Evolutionary conservation across 2,113 vertebrate genomes (phyloP).

Genomic region (Hyaena hyaena): DNA sequence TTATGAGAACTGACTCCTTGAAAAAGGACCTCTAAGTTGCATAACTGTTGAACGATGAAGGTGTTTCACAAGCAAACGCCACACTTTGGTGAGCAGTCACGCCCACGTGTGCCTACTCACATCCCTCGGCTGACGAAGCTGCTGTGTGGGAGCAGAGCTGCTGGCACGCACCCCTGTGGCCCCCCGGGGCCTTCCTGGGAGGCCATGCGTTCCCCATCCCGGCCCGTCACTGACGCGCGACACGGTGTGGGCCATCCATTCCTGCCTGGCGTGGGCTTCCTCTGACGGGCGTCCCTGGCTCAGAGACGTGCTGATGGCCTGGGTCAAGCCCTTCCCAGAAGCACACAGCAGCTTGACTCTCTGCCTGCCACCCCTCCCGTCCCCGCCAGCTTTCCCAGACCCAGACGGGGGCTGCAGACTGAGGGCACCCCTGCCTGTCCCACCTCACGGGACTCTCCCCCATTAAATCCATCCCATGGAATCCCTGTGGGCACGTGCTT

Average conservation of each 20-base stretch:
- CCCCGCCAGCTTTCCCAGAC: not conserved
- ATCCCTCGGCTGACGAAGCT: not conserved
- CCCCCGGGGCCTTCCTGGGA: not conserved
- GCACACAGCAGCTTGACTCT: not conserved
- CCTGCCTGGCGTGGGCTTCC: not conserved
- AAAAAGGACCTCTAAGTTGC: not conserved
- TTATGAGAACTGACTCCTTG: not conserved
- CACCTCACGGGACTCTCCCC: not conserved
- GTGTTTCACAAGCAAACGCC: not conserved
- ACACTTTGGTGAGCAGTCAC: not conserved
- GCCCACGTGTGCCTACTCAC: not conserved
- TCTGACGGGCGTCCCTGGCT: not conserved
- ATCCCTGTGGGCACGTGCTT: not conserved
- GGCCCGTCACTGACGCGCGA: fast-evolving
- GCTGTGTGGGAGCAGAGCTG: not conserved
- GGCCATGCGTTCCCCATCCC: not conserved
- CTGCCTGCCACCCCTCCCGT: fast-evolving
- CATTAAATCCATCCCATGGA: not conserved
- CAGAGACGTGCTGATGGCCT: not conserved
- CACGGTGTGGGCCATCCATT: fast-evolving
- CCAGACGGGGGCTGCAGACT: not conserved
- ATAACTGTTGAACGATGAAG: too few species aligned
- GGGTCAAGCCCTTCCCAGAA: not conserved
- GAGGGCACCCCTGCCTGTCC: not conserved
- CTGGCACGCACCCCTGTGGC: too few species aligned